Conservation (phyloP, 2,888 invertebrate genomes). For the Zeuzera pyrina region DNA sequence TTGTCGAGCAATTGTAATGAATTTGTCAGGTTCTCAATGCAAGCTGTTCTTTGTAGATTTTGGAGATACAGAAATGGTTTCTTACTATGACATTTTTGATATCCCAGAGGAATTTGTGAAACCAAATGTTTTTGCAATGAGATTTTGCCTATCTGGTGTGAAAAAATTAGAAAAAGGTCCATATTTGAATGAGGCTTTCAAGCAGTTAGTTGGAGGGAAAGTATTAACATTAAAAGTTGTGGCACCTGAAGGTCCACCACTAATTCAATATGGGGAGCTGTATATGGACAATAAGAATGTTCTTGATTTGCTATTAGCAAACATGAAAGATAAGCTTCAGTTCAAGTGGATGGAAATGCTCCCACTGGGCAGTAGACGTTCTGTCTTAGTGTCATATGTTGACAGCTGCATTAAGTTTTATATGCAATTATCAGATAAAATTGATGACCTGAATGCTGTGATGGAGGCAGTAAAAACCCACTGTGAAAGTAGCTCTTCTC, state of each 20-base stretch:
- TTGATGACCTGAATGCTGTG: conserved; percentile 74
- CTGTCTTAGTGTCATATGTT: conserved; percentile 76
- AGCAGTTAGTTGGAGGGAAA: conserved; percentile 76
- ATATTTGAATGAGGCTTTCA: conserved; percentile 80
- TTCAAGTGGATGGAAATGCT: conserved; percentile 53
- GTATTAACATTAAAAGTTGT: conserved; percentile 77
- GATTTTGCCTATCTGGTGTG: conserved; percentile 81
- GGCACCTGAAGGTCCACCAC: conserved; percentile 78
- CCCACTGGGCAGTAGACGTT: conserved; percentile 45
- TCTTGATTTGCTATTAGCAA: conserved; percentile 66
- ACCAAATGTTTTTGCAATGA: conserved; percentile 82
- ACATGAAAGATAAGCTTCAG: conserved; percentile 51
- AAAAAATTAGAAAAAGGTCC: conserved; percentile 74
- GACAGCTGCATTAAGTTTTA: conserved; percentile 82
- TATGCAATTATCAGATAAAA: conserved; percentile 78
- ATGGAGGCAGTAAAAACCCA: conserved; percentile 78
- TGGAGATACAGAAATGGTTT: conserved; percentile 82
- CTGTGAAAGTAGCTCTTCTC: conserved; percentile 65
- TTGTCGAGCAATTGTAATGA: conserved; percentile 84
- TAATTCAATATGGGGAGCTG: conserved; percentile 83
- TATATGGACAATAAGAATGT: conserved; percentile 74
- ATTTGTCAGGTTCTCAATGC: conserved; percentile 79
- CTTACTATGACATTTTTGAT: conserved; percentile 80
- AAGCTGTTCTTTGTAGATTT: conserved; percentile 88
- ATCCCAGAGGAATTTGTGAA: conserved; percentile 81